phyloP scores from a whole-genome alignment of 2,888 invertebrate genomes.

The Euproctis similis region DNA sequence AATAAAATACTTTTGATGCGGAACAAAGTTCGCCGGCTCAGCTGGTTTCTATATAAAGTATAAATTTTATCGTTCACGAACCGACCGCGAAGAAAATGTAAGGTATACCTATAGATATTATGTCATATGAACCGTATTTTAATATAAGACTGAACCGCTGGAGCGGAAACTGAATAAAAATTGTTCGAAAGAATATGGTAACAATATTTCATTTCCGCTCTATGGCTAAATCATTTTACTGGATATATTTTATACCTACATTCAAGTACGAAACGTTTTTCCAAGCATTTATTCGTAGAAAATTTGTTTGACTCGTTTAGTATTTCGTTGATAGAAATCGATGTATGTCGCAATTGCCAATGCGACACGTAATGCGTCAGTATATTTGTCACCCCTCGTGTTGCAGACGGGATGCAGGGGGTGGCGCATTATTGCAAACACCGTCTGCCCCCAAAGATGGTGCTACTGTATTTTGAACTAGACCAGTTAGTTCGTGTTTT shows the following conservation, averaged over 20 bases:
- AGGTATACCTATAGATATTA: too few relatives aligned
- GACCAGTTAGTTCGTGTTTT: conserved; percentile 58
- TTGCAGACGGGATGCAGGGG: conserved; percentile 49
- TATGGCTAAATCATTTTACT: conserved; percentile 9
- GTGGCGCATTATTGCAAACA: conserved; percentile 58
- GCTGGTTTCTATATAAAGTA: conserved; percentile 6
- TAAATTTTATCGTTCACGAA: conserved; percentile 11
- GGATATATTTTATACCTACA: conserved; percentile 13
- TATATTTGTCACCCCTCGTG: conserved; percentile 43
- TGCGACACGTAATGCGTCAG: conserved; percentile 31
- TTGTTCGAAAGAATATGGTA: conserved; percentile 18
- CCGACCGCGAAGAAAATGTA: conserved; percentile 10
- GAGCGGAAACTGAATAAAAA: conserved; percentile 20
- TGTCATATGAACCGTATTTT: conserved; percentile 17
- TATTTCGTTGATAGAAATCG: conserved; percentile 7
- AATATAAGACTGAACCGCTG: conserved; percentile 10
- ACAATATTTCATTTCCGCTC: conserved; percentile 21
- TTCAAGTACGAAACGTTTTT: conserved; percentile 11
- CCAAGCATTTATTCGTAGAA: too few relatives aligned
- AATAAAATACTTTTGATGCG: too few relatives aligned
- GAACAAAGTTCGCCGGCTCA: too few relatives aligned
- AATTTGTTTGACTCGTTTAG: neutral
- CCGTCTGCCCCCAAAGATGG: conserved; percentile 57
- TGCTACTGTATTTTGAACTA: conserved; percentile 63
- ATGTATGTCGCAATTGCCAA: conserved; percentile 16